Base-by-base conservation (phyloP, 2,888 invertebrate species). In the Seira sanloemensis region DNA sequence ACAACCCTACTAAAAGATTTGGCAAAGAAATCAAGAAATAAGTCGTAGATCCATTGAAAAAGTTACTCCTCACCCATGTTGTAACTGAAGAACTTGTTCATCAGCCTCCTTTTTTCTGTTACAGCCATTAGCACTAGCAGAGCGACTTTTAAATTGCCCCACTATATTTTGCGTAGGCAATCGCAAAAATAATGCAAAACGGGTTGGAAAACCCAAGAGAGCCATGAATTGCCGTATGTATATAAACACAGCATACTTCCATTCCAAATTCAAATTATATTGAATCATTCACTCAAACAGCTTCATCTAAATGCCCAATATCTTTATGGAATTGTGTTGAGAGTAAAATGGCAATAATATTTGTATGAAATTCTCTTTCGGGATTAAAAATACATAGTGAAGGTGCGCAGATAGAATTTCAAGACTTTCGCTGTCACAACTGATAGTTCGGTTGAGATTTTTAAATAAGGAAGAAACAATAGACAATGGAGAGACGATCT, bases 1-100 rank as follows among this genome's bases (percentile, higher is more conserved):
- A 81, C 76, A 81, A 71, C 81, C 81, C 37, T 75, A 81, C 68
- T 69, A 76, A 74, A 27, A 19, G 5, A 21, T 27, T 65, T 66
- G 71, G 78, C 72, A 71, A 65, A 62, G 74, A 74, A 74, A 62
- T 73, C 54, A 18, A 23, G 23, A 58, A 74, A 74, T 18, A 65
- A 26, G 65, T 24, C 18, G n/a, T n/a, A n/a, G n/a, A n/a, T n/a
- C n/a, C n/a, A n/a, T n/a, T 12, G 12, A 37, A 37, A 37, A 37
- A 37, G 37, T 7, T 7, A 12, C 37, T 12, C 12, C 5, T 37
- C 12, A 37, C 12, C 5, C 12, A 37, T 7, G 5, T 37, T 37
- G 37, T 7, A 37, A 37, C 12, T 37, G 37, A 37, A 37, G n/a
- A 37, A 37, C 37, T 37, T 12, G 37, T 12, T 37, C 37, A 37